Evolutionary conservation across 23 tunicate genomes (phyloP).

Genomic region (Clavelina lepadiformis): DNA sequence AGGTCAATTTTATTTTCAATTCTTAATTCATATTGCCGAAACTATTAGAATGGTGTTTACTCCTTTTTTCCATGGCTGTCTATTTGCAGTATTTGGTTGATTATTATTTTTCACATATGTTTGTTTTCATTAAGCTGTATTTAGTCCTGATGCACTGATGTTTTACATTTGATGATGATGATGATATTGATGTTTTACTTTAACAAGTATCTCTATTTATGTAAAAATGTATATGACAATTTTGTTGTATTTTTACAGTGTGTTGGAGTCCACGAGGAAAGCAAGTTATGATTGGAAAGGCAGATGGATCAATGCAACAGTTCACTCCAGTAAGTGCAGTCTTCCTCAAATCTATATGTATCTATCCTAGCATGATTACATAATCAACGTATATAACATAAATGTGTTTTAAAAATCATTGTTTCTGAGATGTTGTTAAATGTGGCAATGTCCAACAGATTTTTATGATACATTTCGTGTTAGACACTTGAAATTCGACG

Average conservation of each 20-base stretch:
- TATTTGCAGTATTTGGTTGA: not conserved
- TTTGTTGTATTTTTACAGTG: constrained; percentile 28
- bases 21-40: too few relatives aligned
- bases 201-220: not conserved
- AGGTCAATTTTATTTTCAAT: constrained; percentile 20
- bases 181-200: not conserved
- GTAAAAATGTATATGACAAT: not conserved
- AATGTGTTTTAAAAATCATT: too few relatives aligned
- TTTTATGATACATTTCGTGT: not conserved
- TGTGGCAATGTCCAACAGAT: too few relatives aligned
- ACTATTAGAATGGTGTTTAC: not conserved
- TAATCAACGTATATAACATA: too few relatives aligned
- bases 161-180: not conserved
- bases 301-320: constrained; percentile 84
- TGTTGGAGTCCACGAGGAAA: constrained; percentile 98
- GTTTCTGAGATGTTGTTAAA: too few relatives aligned
- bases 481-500: constrained; percentile 65
- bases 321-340: constrained; percentile 78
- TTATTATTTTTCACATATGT: not conserved
- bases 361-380: too few relatives aligned
- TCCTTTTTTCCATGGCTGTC: not conserved
- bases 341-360: too few relatives aligned
- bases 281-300: constrained; percentile 89
- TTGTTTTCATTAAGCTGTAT: not conserved
- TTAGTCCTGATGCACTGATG: too few relatives aligned